Evolutionary conservation across 2,888 invertebrate species (phyloP), one percentile per base, ranked within the genome.

Genomic region (Stenoptilia bipunctidactyla): DNA sequence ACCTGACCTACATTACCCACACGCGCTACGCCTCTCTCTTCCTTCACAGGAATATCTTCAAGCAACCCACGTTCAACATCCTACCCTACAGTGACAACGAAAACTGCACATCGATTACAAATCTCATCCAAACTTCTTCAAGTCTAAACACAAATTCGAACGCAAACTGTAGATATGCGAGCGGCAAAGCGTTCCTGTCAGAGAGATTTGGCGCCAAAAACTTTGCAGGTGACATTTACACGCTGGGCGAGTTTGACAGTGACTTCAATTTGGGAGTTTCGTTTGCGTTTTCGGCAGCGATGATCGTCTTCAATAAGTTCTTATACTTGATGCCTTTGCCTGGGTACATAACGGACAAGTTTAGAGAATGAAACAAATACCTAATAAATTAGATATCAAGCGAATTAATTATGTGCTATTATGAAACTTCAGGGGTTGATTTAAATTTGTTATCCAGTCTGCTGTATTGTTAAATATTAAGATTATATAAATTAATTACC

Each of bases 251-350:
- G 43, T 80, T 90, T 15, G 89, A 90, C 50, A 65, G 89, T 43
- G 91, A 93, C 50, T 87, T 92, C 38, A 95, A 96, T 77, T 86
- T 96, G 40, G 90, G 92, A 0, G 88, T 94, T 15, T 90, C 92
- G 0, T 90, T 94, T 47, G 93, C 92, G 0, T 96, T 96, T 58
- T 90, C 94, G 0, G 75, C 92, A 0, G 93, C 93, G 1, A 87
- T 94, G 51, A 90, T 92, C 46, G 86, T 94, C 36, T 86, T 95
- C 3, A 96, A 96, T 64, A 90, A 94, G 65, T 87, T 96, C 45
- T 75, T 96, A 39, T 96, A 96, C 70, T 75, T 95, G 35, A 86
- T 96, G 52, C 96, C 96, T 0, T 70, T 96, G 52, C 95, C 96
- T 0, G 89, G 90, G 25, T 93, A 91, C 60, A 87, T 96, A 10